Conservation (phyloP, 2,888 invertebrate species). For the Andricus quercusramuli region DNA sequence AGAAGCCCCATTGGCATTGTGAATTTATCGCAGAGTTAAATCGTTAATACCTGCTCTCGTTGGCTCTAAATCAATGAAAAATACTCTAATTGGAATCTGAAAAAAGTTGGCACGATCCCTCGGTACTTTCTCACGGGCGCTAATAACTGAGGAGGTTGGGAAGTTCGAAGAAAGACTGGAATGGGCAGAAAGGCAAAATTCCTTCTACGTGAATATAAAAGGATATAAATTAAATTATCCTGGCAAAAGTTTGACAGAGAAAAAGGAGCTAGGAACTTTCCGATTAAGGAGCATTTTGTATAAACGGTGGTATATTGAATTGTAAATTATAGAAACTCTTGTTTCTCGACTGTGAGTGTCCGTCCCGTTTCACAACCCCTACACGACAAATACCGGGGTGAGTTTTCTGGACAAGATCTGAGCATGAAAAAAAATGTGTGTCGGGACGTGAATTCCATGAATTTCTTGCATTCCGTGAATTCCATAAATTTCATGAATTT, state of each 20-base stretch:
- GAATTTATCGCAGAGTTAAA: constrained; percentile 76
- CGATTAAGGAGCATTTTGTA: constrained; percentile 50
- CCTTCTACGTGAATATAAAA: constrained; percentile 50
- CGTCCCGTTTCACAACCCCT: not conserved
- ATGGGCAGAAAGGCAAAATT: constrained; percentile 33
- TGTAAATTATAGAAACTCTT: not conserved
- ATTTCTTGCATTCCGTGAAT: too few relatives aligned
- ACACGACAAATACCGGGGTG: not conserved
- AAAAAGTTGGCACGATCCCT: constrained; percentile 74
- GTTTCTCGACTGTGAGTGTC: not conserved
- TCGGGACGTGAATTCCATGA: too few relatives aligned
- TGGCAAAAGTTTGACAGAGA: constrained; percentile 59
- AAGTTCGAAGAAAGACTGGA: constrained; percentile 29
- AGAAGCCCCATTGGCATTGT: constrained; percentile 66
- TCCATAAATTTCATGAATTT: too few relatives aligned
- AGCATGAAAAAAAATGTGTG: too few relatives aligned
- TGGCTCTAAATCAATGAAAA: constrained; percentile 77
- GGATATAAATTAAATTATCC: constrained; percentile 72
- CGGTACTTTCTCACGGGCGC: constrained; percentile 18
- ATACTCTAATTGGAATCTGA: constrained; percentile 79
- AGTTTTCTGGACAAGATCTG: not conserved
- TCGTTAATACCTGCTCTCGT: constrained; percentile 76
- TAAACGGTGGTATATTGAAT: not conserved
- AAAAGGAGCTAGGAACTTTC: constrained; percentile 67
- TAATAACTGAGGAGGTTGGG: constrained; percentile 9